These are phyloP conservation scores for Rynchops niger DNA, from an alignment of 2,113 vertebrate species.

Conservation along the genomic window DNA sequence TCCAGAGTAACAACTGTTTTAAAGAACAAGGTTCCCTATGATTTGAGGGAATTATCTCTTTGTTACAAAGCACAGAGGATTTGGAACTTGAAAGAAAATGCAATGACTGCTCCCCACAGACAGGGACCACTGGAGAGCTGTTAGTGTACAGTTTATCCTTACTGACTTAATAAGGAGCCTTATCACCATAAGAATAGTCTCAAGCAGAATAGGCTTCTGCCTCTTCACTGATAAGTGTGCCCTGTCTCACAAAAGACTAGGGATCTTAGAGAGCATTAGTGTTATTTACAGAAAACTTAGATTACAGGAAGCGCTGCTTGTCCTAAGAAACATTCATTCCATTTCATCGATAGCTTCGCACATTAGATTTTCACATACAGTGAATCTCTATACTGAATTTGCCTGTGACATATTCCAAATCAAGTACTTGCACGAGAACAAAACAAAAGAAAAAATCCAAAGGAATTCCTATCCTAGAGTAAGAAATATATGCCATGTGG, in stretches of 20 bases:
- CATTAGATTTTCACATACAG: neutral
- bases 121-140: neutral
- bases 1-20: neutral
- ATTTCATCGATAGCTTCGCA: neutral
- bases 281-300: neutral
- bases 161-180: neutral
- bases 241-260: neutral
- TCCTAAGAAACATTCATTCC: neutral
- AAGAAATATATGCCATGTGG: neutral
- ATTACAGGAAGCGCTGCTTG: neutral
- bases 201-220: neutral
- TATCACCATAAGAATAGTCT: neutral
- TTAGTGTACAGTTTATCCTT: neutral
- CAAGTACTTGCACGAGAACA: neutral
- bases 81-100: neutral
- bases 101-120: neutral
- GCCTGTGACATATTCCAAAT: neutral
- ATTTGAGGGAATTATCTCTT: neutral
- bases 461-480: neutral
- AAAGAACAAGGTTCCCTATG: neutral
- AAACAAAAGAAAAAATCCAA: neutral
- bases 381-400: neutral
- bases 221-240: neutral
- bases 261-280: neutral
- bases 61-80: neutral